phyloP scores from a whole-genome alignment of 2,888 invertebrate species.

The Polyploca ridens region DNA sequence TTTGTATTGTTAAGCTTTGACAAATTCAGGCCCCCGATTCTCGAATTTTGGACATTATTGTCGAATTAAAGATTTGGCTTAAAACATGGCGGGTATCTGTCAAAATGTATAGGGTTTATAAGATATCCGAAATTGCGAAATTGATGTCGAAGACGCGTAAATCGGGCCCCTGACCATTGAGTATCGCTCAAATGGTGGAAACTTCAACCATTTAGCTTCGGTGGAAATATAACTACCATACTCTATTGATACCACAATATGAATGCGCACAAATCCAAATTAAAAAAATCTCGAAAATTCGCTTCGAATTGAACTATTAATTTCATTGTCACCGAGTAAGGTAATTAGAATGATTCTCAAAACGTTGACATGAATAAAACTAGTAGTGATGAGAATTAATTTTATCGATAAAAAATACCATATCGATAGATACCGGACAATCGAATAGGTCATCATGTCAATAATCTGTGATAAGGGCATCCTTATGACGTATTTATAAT shows the following conservation, averaged over 20 bases:
- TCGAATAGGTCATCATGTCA: constrained; percentile 56
- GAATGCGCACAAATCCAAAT: constrained; percentile 59
- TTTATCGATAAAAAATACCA: constrained; percentile 56
- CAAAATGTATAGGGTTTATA: too few species aligned
- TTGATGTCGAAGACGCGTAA: too few species aligned
- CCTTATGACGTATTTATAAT: constrained; percentile 75
- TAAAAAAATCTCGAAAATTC: constrained; percentile 14
- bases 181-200: constrained; percentile 53
- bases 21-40: constrained; percentile 42
- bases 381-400: constrained; percentile 15
- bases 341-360: not conserved
- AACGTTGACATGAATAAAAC: not conserved
- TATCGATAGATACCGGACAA: constrained; percentile 74
- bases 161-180: constrained; percentile 24
- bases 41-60: too few species aligned
- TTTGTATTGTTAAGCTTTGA: constrained; percentile 73
- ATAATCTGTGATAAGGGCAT: constrained; percentile 81
- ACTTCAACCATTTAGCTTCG: not conserved
- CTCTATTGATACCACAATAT: constrained; percentile 31
- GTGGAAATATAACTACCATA: constrained; percentile 25
- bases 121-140: too few species aligned
- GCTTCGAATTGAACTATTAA: not conserved
- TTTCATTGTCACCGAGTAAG: not conserved
- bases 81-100: too few species aligned
- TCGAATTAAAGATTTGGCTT: too few species aligned